Evolutionary conservation across 2,113 vertebrate genomes (phyloP), one percentile per base, ranked within the genome.

Genomic region (Rhinolophus sinicus): DNA sequence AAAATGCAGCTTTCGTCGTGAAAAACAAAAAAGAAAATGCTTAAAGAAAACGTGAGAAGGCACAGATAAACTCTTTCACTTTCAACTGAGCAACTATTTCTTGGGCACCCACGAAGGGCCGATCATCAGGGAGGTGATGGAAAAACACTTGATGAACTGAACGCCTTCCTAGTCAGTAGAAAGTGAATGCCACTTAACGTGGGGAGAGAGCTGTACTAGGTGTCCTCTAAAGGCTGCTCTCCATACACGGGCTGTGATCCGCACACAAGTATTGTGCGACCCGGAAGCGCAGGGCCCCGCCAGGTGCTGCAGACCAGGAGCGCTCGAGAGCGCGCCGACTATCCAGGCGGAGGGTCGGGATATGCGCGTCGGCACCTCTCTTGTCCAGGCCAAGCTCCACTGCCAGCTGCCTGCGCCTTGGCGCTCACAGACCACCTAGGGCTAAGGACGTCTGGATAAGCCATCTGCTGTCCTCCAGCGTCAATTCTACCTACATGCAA

Each of bases 101-200:
- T 50, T 22, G 24, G 52, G 62, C 64, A 65, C 47, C 75, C 47
- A 44, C 15, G 26, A 72, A 50, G 28, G 30, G 38, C 26, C 75
- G 75, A 18, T 56, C 8, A 78, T 15, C n/a, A 40, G 0, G 54
- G 65, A 52, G 21, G 52, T 50, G 33, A 92, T 33, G 62, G n/a
- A 33, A 15, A 30, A 84, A 38, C n/a, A 44, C 54, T 60, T 67
- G 80, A 24, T 58, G 50, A 47, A 28, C 8, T 58, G 21, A 75
- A 35, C 28, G 50, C 69, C 90, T 95, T 83, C 52, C 69, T 77
- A 35, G 58, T 69, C 40, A 33, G 50, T 52, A 35, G 16, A 50
- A 94, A 95, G 56, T 75, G 87, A 92, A 89, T 3, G 67, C 26
- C 95, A 69, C 86, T 96, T 50, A 72, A 83, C 33, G 75, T 56